Evolutionary conservation across 2,888 invertebrate species (phyloP).

Genomic region (Aphidoletes aphidimyza): DNA sequence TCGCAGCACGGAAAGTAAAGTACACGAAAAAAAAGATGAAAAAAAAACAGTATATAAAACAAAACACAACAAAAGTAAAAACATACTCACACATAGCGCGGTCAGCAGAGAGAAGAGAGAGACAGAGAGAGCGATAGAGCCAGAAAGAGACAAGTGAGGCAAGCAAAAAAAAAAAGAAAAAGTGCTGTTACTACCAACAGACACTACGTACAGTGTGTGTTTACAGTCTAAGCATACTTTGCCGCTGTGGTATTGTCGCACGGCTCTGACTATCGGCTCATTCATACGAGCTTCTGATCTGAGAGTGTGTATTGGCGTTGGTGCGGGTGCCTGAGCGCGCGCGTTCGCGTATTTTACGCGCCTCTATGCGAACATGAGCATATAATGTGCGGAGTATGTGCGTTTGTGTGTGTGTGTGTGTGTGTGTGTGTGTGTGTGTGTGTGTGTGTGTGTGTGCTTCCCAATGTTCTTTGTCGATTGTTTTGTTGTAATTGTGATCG

Average conservation of each 20-base stretch:
- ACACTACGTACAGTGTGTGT: conserved; percentile 42
- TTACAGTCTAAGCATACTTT: conserved; percentile 3
- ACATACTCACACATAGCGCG: not conserved
- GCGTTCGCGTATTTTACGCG: not conserved
- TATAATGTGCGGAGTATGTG: too few relatives aligned
- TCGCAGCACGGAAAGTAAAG: conserved; percentile 39
- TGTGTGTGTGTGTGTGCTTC: not conserved
- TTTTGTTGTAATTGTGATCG: conserved; percentile 51
- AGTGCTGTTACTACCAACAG: conserved; percentile 33
- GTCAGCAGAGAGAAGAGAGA: not conserved
- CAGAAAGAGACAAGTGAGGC: not conserved
- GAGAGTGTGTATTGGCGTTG: not conserved
- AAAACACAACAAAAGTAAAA: conserved; percentile 39
- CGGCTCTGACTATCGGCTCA: not conserved
- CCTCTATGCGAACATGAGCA: not conserved
- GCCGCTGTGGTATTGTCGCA: conserved; percentile 20
- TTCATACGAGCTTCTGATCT: not conserved
- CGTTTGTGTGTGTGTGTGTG: not conserved
- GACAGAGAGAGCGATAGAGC: not conserved
- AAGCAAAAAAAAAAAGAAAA: conserved; percentile 6
- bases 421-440: not conserved
- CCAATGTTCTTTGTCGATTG: conserved; percentile 30
- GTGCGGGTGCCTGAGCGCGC: too few relatives aligned
- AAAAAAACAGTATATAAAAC: not conserved
- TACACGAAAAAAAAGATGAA: not conserved